Conservation (phyloP, 2,113 vertebrate genomes). For the Amia ocellicauda region DNA sequence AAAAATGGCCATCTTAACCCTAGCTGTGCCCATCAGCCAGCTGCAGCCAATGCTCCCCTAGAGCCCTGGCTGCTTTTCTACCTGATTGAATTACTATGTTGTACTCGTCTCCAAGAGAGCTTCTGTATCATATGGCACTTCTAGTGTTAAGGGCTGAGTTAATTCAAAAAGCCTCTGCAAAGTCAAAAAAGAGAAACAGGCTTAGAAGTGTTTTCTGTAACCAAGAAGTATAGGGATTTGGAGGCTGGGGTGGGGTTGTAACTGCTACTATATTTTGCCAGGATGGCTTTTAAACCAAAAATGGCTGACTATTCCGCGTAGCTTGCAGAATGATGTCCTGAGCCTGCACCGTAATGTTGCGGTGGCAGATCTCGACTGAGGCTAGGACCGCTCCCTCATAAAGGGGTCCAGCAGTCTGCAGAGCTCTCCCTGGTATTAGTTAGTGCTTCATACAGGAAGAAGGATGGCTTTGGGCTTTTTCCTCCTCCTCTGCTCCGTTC, state of each 20-base stretch:
- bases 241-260: neutral
- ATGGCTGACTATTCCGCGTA: too few species aligned
- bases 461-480: conserved; percentile 81
- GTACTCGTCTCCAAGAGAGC: neutral
- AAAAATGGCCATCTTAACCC: conserved; percentile 31
- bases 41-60: neutral
- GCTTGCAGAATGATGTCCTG: neutral
- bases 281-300: conserved; percentile 11
- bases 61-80: neutral
- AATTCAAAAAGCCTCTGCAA: conserved; percentile 22
- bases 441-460: conserved; percentile 54
- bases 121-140: conserved; percentile 29
- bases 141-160: conserved; percentile 32
- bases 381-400: conserved; percentile 10
- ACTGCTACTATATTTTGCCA: conserved; percentile 6
- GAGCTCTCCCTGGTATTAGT: conserved; percentile 24
- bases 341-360: conserved; percentile 7
- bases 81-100: neutral
- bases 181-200: conserved; percentile 32
- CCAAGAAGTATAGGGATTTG: conserved; percentile 2
- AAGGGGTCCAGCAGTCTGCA: conserved; percentile 20
- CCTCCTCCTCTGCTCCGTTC: conserved; percentile 49
- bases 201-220: conserved; percentile 21
- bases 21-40: conserved; percentile 27
- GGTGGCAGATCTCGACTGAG: conserved; percentile 21